phyloP scores from a whole-genome alignment of 2,113 vertebrate genomes.

The Albula glossodonta region DNA sequence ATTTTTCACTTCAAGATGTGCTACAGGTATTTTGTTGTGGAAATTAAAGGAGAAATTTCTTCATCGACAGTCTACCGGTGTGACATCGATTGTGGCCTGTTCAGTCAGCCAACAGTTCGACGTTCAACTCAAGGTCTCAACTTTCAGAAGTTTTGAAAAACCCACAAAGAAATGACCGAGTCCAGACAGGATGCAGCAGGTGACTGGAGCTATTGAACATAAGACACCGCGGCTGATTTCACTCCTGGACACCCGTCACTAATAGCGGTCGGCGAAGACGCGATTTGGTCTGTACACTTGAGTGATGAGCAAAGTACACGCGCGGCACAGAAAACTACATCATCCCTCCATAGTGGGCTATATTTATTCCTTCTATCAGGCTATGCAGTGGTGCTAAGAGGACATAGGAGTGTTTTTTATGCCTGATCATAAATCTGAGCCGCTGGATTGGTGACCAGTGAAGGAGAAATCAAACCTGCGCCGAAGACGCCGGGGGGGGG shows the following conservation, averaged over 20 bases:
- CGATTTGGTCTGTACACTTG: conserved; percentile 20
- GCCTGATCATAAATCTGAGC: conserved; percentile 68
- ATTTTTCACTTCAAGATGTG: neutral
- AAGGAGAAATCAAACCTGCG: conserved; percentile 52
- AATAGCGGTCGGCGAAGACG: conserved; percentile 18
- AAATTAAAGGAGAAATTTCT: neutral
- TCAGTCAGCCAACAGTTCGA: neutral
- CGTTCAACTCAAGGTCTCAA: neutral
- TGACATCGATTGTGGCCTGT: neutral
- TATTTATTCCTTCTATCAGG: conserved; percentile 59
- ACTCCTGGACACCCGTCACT: conserved; percentile 3
- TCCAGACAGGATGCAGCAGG: neutral
- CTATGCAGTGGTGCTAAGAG: conserved; percentile 52
- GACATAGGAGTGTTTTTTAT: conserved; percentile 62
- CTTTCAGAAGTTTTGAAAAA: neutral
- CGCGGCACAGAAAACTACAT: conserved; percentile 36
- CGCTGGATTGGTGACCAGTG: conserved; percentile 70
- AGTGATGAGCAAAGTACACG: conserved; percentile 4
- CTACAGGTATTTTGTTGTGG: neutral
- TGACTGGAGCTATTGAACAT: too few relatives aligned
- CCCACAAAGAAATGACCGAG: neutral
- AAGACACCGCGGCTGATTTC: neutral
- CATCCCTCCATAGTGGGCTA: conserved; percentile 68
- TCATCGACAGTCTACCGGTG: neutral
- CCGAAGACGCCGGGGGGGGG: conserved; percentile 4